Base-by-base conservation (phyloP, 1,140 invertebrate species). In the Drosophila ironensis region DNA sequence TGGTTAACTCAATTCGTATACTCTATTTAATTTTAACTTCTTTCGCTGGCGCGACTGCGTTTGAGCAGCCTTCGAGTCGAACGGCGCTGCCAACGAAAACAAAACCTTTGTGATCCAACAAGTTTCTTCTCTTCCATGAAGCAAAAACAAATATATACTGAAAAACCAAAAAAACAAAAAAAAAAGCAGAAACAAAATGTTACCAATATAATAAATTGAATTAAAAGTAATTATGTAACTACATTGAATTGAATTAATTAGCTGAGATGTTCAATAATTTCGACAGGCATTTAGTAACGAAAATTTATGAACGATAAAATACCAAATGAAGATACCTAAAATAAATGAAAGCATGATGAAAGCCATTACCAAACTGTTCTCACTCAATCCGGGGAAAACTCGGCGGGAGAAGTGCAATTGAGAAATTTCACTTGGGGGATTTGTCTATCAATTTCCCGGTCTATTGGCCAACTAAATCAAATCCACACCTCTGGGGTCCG, bases 91-190 rank as follows among this genome's bases (percentile, higher is more conserved):
- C 25, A 70, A 25, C 37, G 45, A 68, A 68, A 45, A 45, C 25
- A 48, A 71, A 72, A 84, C 81, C 82, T 87, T 84, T 88, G 87
- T 88, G 87, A 88, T 88, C 87, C 74, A 86, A 74, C 64, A 68
- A 72, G 77, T 81, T 88, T 87, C 71, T 88, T 88, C 87, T 84
- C 87, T 88, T 88, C 87, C 87, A 88, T 77, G 81, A 84, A 88
- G 78, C 69, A 67, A 77, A 71, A 51, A 37, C 4, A n/a, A n/a
- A n/a, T n/a, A n/a, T n/a, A n/a, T n/a, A n/a, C n/a, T n/a, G n/a
- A n/a, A n/a, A n/a, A n/a, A n/a, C 2, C 27, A 46, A 45, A 45
- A 42, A 57, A 38, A 16, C 3, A 35, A 56, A n/a, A 12, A 53
- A 35, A 71, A 35, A 40, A 35, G 22, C 56, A 64, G 33, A 54